Evolutionary conservation across 2,113 vertebrate genomes (phyloP).

Genomic region (Stomatorhinus ivindoensis): DNA sequence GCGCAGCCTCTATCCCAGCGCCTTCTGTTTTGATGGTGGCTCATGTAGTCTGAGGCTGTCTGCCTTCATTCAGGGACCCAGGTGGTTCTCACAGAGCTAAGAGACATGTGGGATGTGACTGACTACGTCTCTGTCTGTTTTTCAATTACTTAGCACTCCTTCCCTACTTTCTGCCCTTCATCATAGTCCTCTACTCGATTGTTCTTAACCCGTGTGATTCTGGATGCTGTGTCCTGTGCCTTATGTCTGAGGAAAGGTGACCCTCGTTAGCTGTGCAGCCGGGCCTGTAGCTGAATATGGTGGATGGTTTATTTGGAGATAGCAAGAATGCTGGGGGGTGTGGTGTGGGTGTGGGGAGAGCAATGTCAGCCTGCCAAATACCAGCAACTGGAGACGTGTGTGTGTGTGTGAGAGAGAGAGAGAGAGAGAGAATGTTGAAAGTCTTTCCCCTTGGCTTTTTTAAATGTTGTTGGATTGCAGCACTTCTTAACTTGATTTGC

Average conservation of each 20-base stretch:
- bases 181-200: neutral
- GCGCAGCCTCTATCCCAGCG: neutral
- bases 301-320: slow-evolving; percentile 11
- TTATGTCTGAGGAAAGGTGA: neutral
- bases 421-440: neutral
- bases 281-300: neutral
- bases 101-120: neutral
- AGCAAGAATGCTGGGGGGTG: neutral
- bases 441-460: neutral
- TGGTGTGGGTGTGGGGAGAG: neutral
- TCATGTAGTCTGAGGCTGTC: neutral
- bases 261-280: neutral
- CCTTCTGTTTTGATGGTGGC: neutral
- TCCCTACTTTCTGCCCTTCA: neutral
- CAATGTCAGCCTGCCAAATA: neutral
- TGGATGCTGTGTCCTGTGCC: neutral
- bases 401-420: neutral
- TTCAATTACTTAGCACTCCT: neutral
- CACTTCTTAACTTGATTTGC: neutral
- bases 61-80: neutral
- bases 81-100: neutral
- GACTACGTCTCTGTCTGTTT: neutral
- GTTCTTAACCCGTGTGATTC: neutral
- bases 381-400: slow-evolving; percentile 10
- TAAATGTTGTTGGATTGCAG: neutral